Evolutionary conservation across 2,888 invertebrate genomes (phyloP).

Genomic region (Dorcus hopei): DNA sequence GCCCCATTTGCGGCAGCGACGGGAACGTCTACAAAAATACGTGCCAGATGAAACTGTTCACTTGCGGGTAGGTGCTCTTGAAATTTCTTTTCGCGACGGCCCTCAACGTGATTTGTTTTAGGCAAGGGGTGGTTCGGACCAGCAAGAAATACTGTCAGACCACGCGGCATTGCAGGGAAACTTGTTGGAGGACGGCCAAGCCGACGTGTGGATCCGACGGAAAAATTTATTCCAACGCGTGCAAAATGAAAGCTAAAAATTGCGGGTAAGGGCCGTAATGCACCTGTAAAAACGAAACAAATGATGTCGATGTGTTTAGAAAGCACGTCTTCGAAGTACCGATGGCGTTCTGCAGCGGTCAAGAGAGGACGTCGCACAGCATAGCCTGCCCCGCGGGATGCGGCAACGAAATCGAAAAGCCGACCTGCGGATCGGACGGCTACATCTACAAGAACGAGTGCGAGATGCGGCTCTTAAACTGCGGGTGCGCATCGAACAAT

Average conservation of each 20-base stretch:
- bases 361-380: constrained; percentile 65
- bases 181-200: constrained; percentile 85
- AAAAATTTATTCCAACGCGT: constrained; percentile 83
- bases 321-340: constrained; percentile 92
- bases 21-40: constrained; percentile 91
- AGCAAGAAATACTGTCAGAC: constrained; percentile 90
- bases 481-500: constrained; percentile 61
- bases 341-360: constrained; percentile 79
- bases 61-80: constrained; percentile 68
- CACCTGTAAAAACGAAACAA: constrained; percentile 19
- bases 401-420: constrained; percentile 64
- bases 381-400: constrained; percentile 72
- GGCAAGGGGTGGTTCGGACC: constrained; percentile 81
- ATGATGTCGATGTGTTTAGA: constrained; percentile 46
- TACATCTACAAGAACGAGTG: constrained; percentile 85
- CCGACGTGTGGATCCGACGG: constrained; percentile 90
- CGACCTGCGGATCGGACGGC: constrained; percentile 86
- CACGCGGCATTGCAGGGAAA: constrained; percentile 85
- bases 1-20: constrained; percentile 89
- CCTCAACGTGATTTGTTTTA: constrained; percentile 42
- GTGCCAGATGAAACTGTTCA: constrained; percentile 88
- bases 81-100: not conserved
- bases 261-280: constrained; percentile 64
- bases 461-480: constrained; percentile 83
- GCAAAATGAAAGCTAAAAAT: constrained; percentile 88